Evolutionary conservation across 1,140 invertebrate species (phyloP), one percentile per base, ranked within the genome.

Genomic region (Nylanderia fulva): DNA sequence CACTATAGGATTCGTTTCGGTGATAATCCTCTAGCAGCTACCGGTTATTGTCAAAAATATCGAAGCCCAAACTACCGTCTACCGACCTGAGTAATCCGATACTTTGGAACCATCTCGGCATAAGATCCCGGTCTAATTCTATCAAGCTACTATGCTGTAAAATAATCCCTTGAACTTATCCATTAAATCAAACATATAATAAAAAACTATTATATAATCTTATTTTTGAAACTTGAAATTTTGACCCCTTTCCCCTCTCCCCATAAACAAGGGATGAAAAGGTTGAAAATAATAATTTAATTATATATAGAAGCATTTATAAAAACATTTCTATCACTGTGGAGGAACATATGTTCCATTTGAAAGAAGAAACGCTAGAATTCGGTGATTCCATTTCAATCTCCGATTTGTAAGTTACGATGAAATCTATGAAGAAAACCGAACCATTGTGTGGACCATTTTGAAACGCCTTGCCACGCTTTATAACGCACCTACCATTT

Each of bases 21-120:
- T 91, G 91, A 94, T 94, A 93, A 93, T 93, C 91, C 90, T 75
- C 27, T 63, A 75, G 66, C 84, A 79, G 93, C 93, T 94, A 94
- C 93, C 89, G 93, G 91, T 93, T 93, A 92, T 90, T 90, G 82
- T 72, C 79, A 68, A 63, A 64, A 29, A 69, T 68, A 80, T 86
- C 64, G 68, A 60, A 66, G 29, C 29, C 29, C 42, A 69, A 74
- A 76, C 74, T 85, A 58, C n/a, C n/a, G n/a, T n/a, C n/a, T n/a
- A n/a, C n/a, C n/a, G 74, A 68, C 45, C 48, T 66, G 69, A 54
- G 88, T 86, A 88, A 89, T 86, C 80, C 42, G 80, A 89, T 75
- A 77, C 48, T 74, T 56, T 29, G 11, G 42, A 71, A 27, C 33
- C 72, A 63, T 45, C 48, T 83, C 58, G 33, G 27, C 42, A 24